These are phyloP conservation scores for Noctua janthina DNA, from an alignment of 2,888 invertebrate species.

Conservation along the genomic window DNA sequence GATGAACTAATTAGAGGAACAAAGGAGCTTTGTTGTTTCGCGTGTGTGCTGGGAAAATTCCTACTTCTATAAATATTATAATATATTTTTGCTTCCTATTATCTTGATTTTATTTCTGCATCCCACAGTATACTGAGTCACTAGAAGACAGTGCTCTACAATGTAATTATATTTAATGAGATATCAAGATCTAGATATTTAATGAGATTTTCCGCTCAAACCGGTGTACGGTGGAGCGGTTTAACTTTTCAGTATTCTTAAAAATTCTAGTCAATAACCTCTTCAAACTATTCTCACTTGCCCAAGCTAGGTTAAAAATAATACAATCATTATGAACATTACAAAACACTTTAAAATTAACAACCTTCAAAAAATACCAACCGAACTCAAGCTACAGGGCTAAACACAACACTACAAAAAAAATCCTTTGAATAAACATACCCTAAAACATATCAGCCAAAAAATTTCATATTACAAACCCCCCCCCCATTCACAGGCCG, in stretches of 20 bases:
- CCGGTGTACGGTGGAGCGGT: not conserved
- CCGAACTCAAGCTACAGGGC: not conserved
- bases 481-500: conserved; percentile 49
- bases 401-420: not conserved
- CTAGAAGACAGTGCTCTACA: not conserved
- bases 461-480: conserved; percentile 38
- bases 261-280: not conserved
- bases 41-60: conserved; percentile 1
- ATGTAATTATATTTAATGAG: not conserved
- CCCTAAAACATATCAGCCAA: not conserved
- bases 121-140: not conserved
- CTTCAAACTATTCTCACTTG: not conserved
- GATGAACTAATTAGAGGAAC: conserved; percentile 58
- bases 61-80: not conserved
- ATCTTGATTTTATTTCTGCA: not conserved
- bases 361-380: not conserved
- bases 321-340: not conserved
- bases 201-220: not conserved
- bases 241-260: too few species aligned
- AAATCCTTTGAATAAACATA: not conserved
- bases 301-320: not conserved
- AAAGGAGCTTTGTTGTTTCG: conserved; percentile 26
- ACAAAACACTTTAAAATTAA: not conserved
- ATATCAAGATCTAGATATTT: not conserved
- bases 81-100: not conserved